phyloP scores from a whole-genome alignment of 2,797 vertebrate species.

The Euthynnus affinis region DNA sequence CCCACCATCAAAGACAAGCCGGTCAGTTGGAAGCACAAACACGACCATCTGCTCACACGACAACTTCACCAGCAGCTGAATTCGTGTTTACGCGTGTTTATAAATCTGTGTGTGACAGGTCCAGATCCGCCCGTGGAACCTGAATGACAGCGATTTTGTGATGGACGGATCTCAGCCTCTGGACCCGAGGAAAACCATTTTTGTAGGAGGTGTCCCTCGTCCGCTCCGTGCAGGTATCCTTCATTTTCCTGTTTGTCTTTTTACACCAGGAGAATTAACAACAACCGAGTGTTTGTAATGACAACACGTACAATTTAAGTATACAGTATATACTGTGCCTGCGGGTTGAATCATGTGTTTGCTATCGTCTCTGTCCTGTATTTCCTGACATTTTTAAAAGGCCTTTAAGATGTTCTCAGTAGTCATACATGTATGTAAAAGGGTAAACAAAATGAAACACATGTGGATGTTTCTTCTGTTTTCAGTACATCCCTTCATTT shows the following conservation, averaged over 20 bases:
- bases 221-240: conserved; percentile 95
- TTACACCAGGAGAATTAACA: not conserved
- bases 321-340: not conserved
- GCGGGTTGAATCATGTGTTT: not conserved
- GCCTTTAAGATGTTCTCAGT: not conserved
- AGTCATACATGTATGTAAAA: not conserved
- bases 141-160: conserved; percentile 99
- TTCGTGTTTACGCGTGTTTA: not conserved
- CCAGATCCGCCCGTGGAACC: conserved; percentile 99
- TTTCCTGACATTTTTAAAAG: conserved; percentile 34
- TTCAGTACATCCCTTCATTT: conserved; percentile 6
- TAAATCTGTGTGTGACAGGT: conserved; percentile 85
- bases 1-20: conserved; percentile 99
- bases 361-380: not conserved
- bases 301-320: conserved; percentile 24
- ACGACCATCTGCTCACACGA: not conserved
- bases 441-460: not conserved
- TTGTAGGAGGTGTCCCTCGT: conserved; percentile 98
- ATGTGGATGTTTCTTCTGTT: not conserved
- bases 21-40: conserved; percentile 83
- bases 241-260: not conserved
- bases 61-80: conserved; percentile 22
- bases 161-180: conserved; percentile 99
- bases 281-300: conserved; percentile 32
- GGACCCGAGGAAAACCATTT: conserved; percentile 98